Base-by-base conservation (phyloP, 2,888 invertebrate species). In the Mamestra brassicae region DNA sequence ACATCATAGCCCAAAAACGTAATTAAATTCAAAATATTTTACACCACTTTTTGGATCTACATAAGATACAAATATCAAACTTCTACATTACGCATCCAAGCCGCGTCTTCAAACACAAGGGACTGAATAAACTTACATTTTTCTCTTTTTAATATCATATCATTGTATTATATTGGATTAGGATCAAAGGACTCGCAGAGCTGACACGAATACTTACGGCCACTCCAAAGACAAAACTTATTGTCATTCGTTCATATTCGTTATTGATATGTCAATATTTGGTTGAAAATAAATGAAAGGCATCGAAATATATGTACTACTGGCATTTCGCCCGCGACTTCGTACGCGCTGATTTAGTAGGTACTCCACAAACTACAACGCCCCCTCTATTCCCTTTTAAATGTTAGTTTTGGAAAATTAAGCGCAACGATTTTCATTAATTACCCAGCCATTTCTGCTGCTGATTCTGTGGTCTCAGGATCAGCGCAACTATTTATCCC, bases 121-220 rank as follows among this genome's bases (percentile, higher is more conserved):
- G 45, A 26, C 62, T 57, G 26, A 55, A 62, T 15, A 26, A 17
- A 63, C 52, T 26, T 38, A n/a, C 10, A 61, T 38, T 45, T 38
- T 62, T 71, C 52, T 62, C 47, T 57, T 42, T 74, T 63, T 54
- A 57, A 64, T 75, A 50, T 52, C 10, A 47, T 36, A 42, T 38
- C 55, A 69, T 36, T 62, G 26, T 71, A 17, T 38, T 69, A 15
- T 58, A 61, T 78, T 77, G 72, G 62, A 79, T 66, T 57, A 78
- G 57, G 52, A 79, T 63, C 38, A 55, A 74, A 73, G 47, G 34
- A 63, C 54, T 52, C 13, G 4, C 15, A 34, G 10, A 65, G 26
- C 55, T 61, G 26, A 15, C n/a, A 36, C 17, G 65, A 71, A 26
- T 65, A 61, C 54, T 34, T 45, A 57, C 15, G 13, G 8, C 26